Base-by-base conservation (phyloP, 2,113 vertebrate genomes). In the Hypocryptadius cinnamomeus region DNA sequence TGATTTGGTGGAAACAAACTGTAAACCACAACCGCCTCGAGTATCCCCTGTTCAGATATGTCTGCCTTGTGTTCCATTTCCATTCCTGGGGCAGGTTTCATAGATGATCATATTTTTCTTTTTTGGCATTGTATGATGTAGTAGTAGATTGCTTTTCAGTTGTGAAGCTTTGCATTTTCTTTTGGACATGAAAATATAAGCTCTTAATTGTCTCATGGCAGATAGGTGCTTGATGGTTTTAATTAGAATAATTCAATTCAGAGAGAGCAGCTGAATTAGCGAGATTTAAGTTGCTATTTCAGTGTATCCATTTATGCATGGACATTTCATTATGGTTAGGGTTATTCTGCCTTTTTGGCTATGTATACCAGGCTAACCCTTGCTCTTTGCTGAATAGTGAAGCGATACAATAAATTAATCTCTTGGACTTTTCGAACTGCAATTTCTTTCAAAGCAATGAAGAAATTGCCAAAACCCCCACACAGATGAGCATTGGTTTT, bases 361-460 rank as follows among this genome's bases (percentile, higher is more conserved):
- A 28, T 22, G 18, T 68, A 7, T 11, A 11, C 13, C 14, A 53
- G 47, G 57, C 40, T 80, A 80, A 60, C 11, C 73, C 14, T 60
- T 77, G 68, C 61, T 89, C 40, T 66, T 87, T 72, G n/a, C 53
- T 47, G 50, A 44, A 56, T 9, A 63, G 65, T 70, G 56, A 92
- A 87, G 42, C 31, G 31, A 94, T 74, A 31, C 25, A 66, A 88
- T 94, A 90, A 95, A 90, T 94, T 83, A 89, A 95, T 91, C 37
- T 85, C 37, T 87, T 63, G 16, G 40, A 59, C 31, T 89, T 85
- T 91, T 92, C 24, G 85, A 79, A 69, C 87, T 86, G 56, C 16
- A 39, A 65, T 95, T 96, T 72, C 27, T 77, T 76, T 78, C 23
- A 45, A 92, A 86, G 96, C 80, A 82, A 88, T 96, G 86, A 93